Conservation (phyloP, 2,797 vertebrate species). For the Pristis pectinata region DNA sequence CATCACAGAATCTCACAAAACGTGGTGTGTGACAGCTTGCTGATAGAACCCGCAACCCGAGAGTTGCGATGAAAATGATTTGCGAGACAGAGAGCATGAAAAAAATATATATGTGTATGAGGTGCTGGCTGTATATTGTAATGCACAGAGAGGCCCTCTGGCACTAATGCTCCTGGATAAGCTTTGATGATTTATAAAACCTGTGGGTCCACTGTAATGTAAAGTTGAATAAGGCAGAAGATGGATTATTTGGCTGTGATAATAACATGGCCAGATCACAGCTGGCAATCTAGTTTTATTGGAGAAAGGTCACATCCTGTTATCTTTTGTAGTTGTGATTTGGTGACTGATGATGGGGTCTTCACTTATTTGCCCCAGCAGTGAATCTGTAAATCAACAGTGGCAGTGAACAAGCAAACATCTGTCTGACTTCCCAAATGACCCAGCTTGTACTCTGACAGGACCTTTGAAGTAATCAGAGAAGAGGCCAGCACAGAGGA, state of each 20-base stretch:
- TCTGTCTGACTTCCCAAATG: neutral
- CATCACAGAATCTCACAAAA: neutral
- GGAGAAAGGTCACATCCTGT: neutral
- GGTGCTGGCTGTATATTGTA: conserved; percentile 13
- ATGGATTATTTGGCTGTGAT: conserved; percentile 16
- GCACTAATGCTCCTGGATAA: conserved; percentile 15
- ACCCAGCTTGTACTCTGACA: neutral
- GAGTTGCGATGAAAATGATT: conserved; percentile 25
- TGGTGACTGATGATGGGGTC: conserved; percentile 14
- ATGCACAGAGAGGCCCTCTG: conserved; percentile 5
- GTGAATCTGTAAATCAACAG: neutral
- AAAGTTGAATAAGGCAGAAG: conserved; percentile 24
- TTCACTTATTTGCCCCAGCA: neutral
- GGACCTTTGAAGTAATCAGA: neutral
- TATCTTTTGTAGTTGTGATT: neutral
- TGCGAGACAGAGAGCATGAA: conserved; percentile 6
- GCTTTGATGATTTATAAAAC: conserved; percentile 24
- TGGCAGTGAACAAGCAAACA: neutral
- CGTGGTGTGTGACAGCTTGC: neutral
- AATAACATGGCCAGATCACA: conserved; percentile 3
- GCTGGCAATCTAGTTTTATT: conserved; percentile 21
- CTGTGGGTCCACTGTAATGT: neutral
- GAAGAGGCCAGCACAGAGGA: neutral
- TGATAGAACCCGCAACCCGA: neutral
- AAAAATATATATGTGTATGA: conserved; percentile 30